phyloP scores from a whole-genome alignment of 2,113 vertebrate species.

The Seriola rivoliana region DNA sequence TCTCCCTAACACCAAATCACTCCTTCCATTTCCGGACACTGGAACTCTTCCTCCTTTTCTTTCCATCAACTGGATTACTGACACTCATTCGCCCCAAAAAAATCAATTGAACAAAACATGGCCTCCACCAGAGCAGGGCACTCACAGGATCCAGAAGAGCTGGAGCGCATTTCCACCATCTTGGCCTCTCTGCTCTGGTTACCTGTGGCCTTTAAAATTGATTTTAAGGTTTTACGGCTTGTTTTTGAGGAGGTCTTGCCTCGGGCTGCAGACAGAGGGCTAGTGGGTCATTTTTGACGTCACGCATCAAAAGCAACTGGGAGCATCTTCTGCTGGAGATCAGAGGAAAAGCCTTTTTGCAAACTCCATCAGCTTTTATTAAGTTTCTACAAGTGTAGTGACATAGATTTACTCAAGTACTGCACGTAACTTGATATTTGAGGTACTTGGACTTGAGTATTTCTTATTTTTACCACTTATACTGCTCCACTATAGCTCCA shows the following conservation, averaged over 20 bases:
- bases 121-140: neutral
- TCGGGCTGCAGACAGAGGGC: conserved; percentile 33
- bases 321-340: neutral
- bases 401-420: no score
- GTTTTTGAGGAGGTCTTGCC: conserved; percentile 14
- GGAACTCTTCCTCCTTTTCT: no score
- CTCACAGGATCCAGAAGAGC: neutral
- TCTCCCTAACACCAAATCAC: no score
- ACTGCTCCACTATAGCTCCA: no score
- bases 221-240: conserved; percentile 31
- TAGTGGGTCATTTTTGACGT: conserved; percentile 1
- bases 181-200: conserved; percentile 13
- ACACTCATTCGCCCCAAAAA: conserved; percentile 5
- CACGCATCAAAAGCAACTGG: neutral
- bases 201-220: conserved; percentile 43
- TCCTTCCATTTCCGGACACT: no score
- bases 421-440: no score
- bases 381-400: no score
- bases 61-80: neutral
- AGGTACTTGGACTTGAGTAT: no score
- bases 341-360: no score
- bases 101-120: conserved; percentile 2
- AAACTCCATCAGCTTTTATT: no score
- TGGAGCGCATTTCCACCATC: conserved; percentile 17
- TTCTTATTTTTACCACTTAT: no score